These are phyloP conservation scores for Percopsis transmontana DNA, from an alignment of 2,113 vertebrate species.

Conservation along the genomic window DNA sequence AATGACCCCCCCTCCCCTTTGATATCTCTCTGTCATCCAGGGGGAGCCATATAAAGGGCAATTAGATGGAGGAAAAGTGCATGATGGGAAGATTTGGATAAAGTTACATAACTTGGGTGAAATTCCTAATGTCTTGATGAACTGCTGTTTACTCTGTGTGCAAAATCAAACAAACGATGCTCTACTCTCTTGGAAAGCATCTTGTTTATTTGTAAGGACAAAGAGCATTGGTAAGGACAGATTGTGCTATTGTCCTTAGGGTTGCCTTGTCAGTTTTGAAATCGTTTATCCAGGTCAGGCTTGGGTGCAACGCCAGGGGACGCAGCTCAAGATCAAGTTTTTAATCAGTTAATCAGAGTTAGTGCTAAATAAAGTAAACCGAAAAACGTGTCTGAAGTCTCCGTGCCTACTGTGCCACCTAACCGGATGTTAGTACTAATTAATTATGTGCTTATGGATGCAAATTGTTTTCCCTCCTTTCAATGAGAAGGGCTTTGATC, in stretches of 20 bases:
- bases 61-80: neutral
- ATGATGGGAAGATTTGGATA: conserved; percentile 4
- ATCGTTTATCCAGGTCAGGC: conserved; percentile 23
- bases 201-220: too few relatives aligned
- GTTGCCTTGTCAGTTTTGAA: conserved; percentile 28
- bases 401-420: neutral
- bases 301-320: conserved; percentile 2
- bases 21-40: conserved; percentile 27
- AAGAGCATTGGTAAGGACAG: too few relatives aligned
- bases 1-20: conserved; percentile 57
- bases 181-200: neutral
- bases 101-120: too few relatives aligned
- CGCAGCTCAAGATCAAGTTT: conserved; percentile 12
- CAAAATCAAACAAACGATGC: too few relatives aligned
- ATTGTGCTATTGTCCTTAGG: conserved; percentile 1
- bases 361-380: conserved; percentile 41
- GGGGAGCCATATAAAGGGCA: neutral
- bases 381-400: conserved; percentile 28
- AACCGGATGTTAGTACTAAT: conserved; percentile 26
- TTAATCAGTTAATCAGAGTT: conserved; percentile 36
- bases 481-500: conserved; percentile 16
- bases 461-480: conserved; percentile 18
- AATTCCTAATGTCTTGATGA: too few relatives aligned
- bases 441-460: conserved; percentile 36
- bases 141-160: too few relatives aligned